Percentiles rank a stretch among this genome's conserved stretches.
Evolutionary conservation across 2,113 vertebrate species (phyloP).

Genomic region (Vulpes vulpes): DNA sequence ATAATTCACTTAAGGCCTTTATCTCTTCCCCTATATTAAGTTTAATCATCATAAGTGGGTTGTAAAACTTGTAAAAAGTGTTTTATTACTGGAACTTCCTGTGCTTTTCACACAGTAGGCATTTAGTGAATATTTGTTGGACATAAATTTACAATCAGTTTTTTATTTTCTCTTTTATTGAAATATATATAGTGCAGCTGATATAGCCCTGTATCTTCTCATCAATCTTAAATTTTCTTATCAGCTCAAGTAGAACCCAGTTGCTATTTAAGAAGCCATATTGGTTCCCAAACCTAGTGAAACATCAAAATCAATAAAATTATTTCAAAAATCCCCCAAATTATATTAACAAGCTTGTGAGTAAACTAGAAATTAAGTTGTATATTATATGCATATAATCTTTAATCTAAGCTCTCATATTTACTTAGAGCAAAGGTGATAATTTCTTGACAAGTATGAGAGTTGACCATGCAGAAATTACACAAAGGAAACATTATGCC

Average conservation of each 20-base stretch:
- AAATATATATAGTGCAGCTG: not conserved
- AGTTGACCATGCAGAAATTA: conserved; percentile 14
- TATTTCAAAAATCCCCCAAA: not conserved
- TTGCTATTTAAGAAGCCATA: not conserved
- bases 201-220: not conserved
- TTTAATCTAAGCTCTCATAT: not conserved
- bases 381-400: not conserved
- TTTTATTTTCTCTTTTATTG: conserved; percentile 26
- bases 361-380: conserved; percentile 37
- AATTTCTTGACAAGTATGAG: conserved; percentile 52
- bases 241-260: not conserved
- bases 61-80: not conserved
- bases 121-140: not conserved
- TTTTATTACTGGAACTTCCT: not conserved
- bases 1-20: conserved; percentile 19
- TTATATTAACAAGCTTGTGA: not conserved
- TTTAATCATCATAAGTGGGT: not conserved
- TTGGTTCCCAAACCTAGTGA: not conserved
- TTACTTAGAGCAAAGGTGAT: conserved; percentile 49
- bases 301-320: not conserved
- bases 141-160: not conserved
- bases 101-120: not conserved
- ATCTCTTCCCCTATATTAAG: not conserved
- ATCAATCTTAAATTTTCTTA: conserved; percentile 12
- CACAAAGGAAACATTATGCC: not conserved